Evolutionary conservation across 2,797 vertebrate genomes (phyloP).

Genomic region (Alectoris magna): DNA sequence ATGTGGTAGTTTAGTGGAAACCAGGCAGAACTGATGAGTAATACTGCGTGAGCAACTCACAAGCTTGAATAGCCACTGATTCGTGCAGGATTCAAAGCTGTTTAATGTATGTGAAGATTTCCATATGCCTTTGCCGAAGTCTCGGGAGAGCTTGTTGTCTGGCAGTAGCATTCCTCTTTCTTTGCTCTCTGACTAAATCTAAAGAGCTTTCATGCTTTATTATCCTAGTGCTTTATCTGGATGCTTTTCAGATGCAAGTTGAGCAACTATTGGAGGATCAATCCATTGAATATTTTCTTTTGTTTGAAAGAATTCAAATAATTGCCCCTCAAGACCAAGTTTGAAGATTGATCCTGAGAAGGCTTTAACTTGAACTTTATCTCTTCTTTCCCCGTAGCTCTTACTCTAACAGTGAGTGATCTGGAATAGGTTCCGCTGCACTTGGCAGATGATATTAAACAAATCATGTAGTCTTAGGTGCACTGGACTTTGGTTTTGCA

Average conservation of each 20-base stretch:
- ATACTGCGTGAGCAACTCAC: not conserved
- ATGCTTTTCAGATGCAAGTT: not conserved
- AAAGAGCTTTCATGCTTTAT: not conserved
- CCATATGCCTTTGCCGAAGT: fast-evolving
- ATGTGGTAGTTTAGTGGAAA: not conserved
- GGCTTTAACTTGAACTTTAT: not conserved
- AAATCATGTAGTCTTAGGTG: not conserved
- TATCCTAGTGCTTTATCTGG: not conserved
- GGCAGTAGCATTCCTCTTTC: not conserved
- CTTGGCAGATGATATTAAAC: not conserved
- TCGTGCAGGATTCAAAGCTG: not conserved
- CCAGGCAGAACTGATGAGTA: fast-evolving
- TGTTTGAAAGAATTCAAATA: not conserved
- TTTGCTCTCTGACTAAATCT: not conserved
- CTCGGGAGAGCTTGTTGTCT: not conserved
- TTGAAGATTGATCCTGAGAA: not conserved
- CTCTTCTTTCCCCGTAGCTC: not conserved
- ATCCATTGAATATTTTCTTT: not conserved
- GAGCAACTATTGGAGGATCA: not conserved
- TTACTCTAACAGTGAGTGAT: not conserved
- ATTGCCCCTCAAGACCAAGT: not conserved
- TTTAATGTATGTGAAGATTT: not conserved
- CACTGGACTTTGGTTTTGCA: not conserved
- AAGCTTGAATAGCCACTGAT: not conserved
- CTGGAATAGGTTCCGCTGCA: not conserved